A percentile compares a stretch with the other conserved stretches of the same genome.
Evolutionary conservation across 1,140 invertebrate genomes (phyloP).

Genomic region (Ceratosolen fusciceps): DNA sequence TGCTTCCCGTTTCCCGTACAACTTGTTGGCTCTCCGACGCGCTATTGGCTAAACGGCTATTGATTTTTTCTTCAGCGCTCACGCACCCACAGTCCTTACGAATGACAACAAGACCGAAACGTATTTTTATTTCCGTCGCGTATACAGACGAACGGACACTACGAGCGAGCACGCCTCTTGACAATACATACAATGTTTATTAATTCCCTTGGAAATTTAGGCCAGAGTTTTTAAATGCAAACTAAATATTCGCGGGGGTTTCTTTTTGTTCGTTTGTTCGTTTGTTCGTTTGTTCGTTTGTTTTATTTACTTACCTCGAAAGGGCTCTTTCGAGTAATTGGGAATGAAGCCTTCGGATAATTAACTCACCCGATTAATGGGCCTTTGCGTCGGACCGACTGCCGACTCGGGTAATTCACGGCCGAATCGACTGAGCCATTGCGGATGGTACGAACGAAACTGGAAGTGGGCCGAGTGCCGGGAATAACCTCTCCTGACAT

Average conservation of each 20-base stretch:
- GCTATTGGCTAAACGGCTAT: constrained; percentile 26
- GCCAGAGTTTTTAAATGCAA: too few relatives aligned
- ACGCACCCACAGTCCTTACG: neutral
- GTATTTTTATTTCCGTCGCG: too few relatives aligned
- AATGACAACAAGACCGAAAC: neutral
- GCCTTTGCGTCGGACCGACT: neutral
- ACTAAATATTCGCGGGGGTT: too few relatives aligned
- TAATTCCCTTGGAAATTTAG: too few relatives aligned
- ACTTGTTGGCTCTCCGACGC: constrained; percentile 56
- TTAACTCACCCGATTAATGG: neutral
- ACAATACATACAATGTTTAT: too few relatives aligned
- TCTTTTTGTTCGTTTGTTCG: too few relatives aligned
- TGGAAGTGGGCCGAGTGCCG: neutral
- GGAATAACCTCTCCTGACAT: constrained; percentile 11
- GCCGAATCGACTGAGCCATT: neutral
- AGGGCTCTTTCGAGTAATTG: too few relatives aligned
- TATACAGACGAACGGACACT: too few relatives aligned
- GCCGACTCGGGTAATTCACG: neutral
- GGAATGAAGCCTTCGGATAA: neutral
- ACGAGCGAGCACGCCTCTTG: too few relatives aligned
- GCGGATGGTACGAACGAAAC: neutral
- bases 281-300: too few relatives aligned
- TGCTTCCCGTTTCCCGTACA: constrained; percentile 38
- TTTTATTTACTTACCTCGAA: too few relatives aligned
- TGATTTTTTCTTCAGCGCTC: constrained; percentile 32